Evolutionary conservation across 2,113 vertebrate species (phyloP), one percentile per base, ranked within the genome.

Genomic region (Tenrec ecaudatus): DNA sequence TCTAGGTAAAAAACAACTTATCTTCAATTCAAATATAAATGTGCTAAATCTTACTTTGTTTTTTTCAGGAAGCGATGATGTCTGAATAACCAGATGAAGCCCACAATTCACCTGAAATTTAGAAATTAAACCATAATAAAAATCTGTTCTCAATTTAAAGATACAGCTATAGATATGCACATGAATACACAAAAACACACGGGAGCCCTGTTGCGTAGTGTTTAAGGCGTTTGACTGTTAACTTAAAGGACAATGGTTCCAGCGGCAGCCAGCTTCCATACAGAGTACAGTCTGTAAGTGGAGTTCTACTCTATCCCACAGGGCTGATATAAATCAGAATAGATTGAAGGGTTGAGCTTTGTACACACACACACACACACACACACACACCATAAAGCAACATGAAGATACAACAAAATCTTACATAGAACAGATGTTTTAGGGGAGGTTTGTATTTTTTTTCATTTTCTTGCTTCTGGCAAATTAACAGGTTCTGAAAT

Each of bases 31-130:
- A 91, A 95, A 94, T 36, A 82, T 14, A 82, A 92, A 90, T 90
- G 15, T 66, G 29, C 40, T 92, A 92, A 92, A 89, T 88, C 97
- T 98, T 98, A 98, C 98, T 95, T 98, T 98, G 95, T 31, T 95
- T 97, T 98, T 98, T 43, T 98, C 98, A 77, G 98, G 79, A 95
- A 98, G 96, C 5, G 98, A 94, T 0, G 98, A 97, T 6, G 97
- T 96, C 91, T 98, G 98, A 95, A 98, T 98, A 86, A 98, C 98
- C 90, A 98, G 96, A 93, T 98, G 98, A 95, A 98, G 98, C 33
- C 98, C 98, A 95, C 97, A 98, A 76, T 98, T 98, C 93, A 97
- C 96, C 97, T 97, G 92, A 93, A 97, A 97, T 86, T 79, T 87
- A 95, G 93, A 96, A 90, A 95, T 86, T 73, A 95, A 95, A 79